Evolutionary conservation across 2,113 vertebrate genomes (phyloP).

Genomic region (Nothocercus nigrocapillus): DNA sequence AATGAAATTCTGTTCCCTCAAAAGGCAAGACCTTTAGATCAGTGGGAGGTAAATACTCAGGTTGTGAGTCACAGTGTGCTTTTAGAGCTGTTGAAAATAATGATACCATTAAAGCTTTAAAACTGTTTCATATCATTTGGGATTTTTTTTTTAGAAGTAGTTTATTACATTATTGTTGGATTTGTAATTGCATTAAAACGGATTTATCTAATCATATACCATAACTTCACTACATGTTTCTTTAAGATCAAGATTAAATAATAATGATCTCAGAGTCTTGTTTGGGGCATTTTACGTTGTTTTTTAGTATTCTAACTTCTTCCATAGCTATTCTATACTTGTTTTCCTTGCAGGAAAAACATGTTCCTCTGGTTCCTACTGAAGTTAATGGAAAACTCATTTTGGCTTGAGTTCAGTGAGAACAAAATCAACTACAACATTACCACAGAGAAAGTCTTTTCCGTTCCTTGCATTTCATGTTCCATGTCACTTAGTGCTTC

Average conservation of each 20-base stretch:
- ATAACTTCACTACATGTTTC: background rate
- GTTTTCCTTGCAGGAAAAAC: background rate
- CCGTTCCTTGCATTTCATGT: background rate
- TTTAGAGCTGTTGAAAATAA: background rate
- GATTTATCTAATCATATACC: background rate
- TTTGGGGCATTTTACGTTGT: background rate
- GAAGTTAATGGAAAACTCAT: constrained; percentile 18
- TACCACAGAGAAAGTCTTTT: background rate
- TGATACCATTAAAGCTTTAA: background rate
- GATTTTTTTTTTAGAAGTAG: background rate
- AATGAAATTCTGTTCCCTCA: constrained; percentile 19
- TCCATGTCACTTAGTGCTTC: background rate
- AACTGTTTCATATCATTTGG: background rate
- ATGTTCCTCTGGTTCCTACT: background rate
- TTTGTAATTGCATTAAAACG: background rate
- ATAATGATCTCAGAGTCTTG: background rate
- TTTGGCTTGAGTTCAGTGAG: background rate
- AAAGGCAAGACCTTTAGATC: background rate
- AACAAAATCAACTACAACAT: background rate
- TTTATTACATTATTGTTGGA: background rate
- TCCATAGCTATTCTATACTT: background rate
- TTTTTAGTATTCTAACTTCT: background rate
- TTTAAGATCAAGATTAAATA: background rate
- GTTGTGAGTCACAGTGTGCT: constrained; percentile 11
- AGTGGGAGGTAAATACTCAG: background rate